phyloP scores from a whole-genome alignment of 2,113 vertebrate species.

The Rhipidura dahli region DNA sequence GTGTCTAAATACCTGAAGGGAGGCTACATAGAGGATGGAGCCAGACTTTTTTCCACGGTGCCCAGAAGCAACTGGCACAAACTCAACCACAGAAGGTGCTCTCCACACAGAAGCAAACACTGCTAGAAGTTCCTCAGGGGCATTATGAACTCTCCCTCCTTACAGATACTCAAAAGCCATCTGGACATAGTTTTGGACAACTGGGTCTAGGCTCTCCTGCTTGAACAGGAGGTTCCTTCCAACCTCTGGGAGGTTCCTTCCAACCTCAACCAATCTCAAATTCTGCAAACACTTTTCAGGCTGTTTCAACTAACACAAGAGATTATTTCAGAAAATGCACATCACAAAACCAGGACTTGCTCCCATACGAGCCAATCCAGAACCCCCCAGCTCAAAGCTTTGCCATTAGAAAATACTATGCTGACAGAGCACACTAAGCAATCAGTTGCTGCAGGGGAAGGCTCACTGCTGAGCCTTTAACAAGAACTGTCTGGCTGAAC shows the following conservation, averaged over 20 bases:
- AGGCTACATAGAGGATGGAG: accelerated
- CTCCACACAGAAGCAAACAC: neutral
- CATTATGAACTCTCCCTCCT: neutral
- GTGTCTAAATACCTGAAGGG: neutral
- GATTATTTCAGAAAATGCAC: neutral
- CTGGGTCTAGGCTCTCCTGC: neutral
- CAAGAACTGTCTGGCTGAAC: neutral
- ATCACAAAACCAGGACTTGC: neutral
- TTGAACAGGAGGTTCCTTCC: neutral
- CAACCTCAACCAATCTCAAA: neutral
- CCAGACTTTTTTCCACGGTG: neutral
- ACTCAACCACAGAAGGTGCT: neutral
- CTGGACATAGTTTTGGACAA: neutral
- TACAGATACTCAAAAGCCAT: neutral
- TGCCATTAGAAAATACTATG: neutral
- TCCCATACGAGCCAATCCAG: neutral
- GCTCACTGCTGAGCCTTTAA: neutral
- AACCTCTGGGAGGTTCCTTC: neutral
- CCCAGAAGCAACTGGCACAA: neutral
- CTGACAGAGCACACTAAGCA: neutral
- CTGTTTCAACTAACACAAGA: neutral
- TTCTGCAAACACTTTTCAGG: neutral
- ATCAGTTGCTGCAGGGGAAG: neutral
- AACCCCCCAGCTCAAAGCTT: neutral
- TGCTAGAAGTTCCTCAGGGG: neutral